Percentiles rank a stretch among this genome's conserved stretches.
phyloP scores from a whole-genome alignment of 2,113 vertebrate species.

The Burhinus bistriatus region DNA sequence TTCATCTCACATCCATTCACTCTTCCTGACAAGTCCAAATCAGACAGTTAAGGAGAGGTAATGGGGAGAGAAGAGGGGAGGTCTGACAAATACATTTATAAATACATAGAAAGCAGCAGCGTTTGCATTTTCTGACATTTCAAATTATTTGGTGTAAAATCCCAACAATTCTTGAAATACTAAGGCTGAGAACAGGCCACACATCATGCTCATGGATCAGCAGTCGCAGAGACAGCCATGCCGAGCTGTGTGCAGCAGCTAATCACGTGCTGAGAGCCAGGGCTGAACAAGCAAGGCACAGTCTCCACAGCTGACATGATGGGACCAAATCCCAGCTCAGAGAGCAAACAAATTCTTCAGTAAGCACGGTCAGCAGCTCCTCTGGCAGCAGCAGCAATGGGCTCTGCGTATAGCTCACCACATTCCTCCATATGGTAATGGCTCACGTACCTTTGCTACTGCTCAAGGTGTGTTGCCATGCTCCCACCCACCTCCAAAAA shows the following conservation, averaged over 20 bases:
- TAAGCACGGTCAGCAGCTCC: neutral
- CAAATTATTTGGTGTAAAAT: neutral
- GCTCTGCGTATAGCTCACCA: rapidly evolving
- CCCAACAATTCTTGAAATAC: neutral
- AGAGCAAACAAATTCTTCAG: neutral
- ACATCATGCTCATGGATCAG: neutral
- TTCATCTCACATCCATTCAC: neutral
- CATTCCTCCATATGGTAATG: rapidly evolving
- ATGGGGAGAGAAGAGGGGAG: neutral
- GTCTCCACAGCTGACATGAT: neutral
- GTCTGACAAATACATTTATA: neutral
- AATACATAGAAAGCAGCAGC: neutral
- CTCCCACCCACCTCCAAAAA: neutral
- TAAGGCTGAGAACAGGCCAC: neutral
- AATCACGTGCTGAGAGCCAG: neutral
- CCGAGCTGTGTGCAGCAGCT: neutral
- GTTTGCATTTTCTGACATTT: neutral
- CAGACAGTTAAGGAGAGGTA: neutral
- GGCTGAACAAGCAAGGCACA: neutral
- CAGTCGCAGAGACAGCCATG: rapidly evolving
- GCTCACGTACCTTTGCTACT: neutral
- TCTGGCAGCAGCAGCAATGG: rapidly evolving
- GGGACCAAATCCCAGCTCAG: neutral
- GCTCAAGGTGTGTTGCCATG: neutral
- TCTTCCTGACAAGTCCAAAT: neutral